Conservation (phyloP, 2,888 invertebrate species). For the Penaeus monodon region DNA sequence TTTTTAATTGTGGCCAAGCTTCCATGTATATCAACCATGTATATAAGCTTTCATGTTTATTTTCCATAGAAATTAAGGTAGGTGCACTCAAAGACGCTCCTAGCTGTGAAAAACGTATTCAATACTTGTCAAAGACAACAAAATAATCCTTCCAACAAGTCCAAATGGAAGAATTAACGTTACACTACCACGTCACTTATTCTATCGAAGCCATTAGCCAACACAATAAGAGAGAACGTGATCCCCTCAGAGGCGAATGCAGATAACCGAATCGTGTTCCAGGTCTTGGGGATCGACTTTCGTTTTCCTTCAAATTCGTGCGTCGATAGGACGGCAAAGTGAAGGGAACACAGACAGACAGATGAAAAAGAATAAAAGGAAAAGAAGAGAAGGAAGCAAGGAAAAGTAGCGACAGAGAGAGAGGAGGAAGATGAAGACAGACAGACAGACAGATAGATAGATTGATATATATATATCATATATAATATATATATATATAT, state of each 20-base stretch:
- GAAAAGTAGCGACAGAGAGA: not conserved
- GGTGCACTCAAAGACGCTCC: too few species aligned
- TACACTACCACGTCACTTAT: constrained; percentile 1
- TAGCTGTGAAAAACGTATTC: too few species aligned
- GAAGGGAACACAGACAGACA: not conserved
- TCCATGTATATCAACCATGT: not conserved
- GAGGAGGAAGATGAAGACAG: not conserved
- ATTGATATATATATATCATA: too few species aligned
- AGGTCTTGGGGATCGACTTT: not conserved
- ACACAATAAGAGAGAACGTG: not conserved
- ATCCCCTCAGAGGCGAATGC: not conserved
- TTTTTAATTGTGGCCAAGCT: too few species aligned
- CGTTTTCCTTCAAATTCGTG: not conserved
- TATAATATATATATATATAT: too few species aligned
- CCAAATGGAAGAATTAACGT: not conserved
- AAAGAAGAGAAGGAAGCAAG: not conserved
- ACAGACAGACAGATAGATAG: not conserved
- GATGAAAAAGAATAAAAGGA: not conserved
- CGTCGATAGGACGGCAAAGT: not conserved
- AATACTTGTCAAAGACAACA: too few species aligned
- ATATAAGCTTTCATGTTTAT: not conserved
- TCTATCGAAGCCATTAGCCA: constrained; percentile 3
- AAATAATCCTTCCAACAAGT: not conserved
- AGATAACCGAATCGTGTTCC: constrained; percentile 1
- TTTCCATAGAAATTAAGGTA: not conserved